Percentiles rank a stretch among this genome's conserved stretches.
Conservation (phyloP, 1,140 invertebrate species). For the Dinoponera quadriceps region DNA sequence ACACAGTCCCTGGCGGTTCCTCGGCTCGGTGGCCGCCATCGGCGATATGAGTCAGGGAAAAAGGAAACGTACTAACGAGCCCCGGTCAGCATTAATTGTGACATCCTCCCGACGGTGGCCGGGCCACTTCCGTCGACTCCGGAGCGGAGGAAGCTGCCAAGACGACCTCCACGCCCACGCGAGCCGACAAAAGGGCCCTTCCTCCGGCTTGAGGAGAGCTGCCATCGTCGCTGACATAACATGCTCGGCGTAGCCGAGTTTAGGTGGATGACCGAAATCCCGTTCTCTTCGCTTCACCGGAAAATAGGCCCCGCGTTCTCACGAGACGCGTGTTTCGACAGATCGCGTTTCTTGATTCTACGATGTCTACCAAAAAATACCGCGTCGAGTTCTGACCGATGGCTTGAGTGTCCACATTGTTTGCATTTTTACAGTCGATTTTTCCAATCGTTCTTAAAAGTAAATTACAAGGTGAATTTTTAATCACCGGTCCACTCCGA, state of each 20-base stretch:
- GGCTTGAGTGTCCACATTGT: no score
- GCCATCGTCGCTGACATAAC: not conserved
- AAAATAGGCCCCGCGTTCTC: not conserved
- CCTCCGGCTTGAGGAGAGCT: conserved; percentile 5
- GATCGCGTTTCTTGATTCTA: no score
- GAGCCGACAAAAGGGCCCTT: conserved; percentile 67
- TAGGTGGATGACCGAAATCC: conserved; percentile 34
- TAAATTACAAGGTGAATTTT: no score
- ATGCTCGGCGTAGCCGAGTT: not conserved
- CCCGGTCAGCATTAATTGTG: conserved; percentile 84
- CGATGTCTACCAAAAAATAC: no score
- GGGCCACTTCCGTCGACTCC: conserved; percentile 79
- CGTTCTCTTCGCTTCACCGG: not conserved
- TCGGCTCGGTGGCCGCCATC: conserved; percentile 61
- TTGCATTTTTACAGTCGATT: no score
- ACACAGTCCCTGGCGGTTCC: conserved; percentile 15
- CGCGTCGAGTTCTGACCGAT: no score
- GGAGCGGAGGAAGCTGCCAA: conserved; percentile 82
- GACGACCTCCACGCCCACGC: conserved; percentile 81
- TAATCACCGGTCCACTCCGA: no score
- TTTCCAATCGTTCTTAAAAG: no score
- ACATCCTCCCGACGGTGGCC: conserved; percentile 82
- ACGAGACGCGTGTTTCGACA: no score
- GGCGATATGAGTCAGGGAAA: conserved; percentile 80
- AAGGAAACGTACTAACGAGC: conserved; percentile 84